phyloP scores from a whole-genome alignment of 1,140 invertebrate genomes.

The Onthophagus taurus region DNA sequence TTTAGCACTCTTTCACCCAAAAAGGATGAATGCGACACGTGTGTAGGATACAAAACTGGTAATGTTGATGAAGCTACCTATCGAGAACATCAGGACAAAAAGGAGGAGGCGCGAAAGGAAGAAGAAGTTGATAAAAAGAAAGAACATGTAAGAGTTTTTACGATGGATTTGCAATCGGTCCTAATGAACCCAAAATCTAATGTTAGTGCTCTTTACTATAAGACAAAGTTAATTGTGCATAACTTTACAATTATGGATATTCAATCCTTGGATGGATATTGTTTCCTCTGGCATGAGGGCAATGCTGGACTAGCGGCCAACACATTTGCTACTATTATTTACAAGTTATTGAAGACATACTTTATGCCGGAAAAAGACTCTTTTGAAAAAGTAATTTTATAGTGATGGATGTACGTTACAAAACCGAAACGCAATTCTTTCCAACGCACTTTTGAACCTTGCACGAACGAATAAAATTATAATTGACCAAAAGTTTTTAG shows the following conservation, averaged over 20 bases:
- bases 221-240: constrained; percentile 32
- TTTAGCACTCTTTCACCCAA: constrained; percentile 16
- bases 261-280: constrained; percentile 21
- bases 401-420: too few relatives aligned
- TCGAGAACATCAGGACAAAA: constrained; percentile 11
- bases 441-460: background rate
- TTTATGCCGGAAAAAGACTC: too few relatives aligned
- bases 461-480: background rate
- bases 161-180: constrained; percentile 17
- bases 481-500: background rate
- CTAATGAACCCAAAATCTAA: constrained; percentile 17
- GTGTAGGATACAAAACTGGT: constrained; percentile 14
- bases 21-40: constrained; percentile 15
- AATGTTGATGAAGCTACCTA: constrained; percentile 16
- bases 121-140: constrained; percentile 19
- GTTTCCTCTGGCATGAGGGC: constrained; percentile 31
- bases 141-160: constrained; percentile 10
- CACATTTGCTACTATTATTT: background rate
- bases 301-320: constrained; percentile 23
- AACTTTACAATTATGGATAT: constrained; percentile 35
- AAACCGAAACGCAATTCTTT: too few relatives aligned
- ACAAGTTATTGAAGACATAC: background rate
- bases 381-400: background rate
- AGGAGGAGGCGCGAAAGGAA: constrained; percentile 18
- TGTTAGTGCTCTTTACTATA: constrained; percentile 26